Evolutionary conservation across 2,888 invertebrate genomes (phyloP).

Genomic region (Melinaea menophilus): DNA sequence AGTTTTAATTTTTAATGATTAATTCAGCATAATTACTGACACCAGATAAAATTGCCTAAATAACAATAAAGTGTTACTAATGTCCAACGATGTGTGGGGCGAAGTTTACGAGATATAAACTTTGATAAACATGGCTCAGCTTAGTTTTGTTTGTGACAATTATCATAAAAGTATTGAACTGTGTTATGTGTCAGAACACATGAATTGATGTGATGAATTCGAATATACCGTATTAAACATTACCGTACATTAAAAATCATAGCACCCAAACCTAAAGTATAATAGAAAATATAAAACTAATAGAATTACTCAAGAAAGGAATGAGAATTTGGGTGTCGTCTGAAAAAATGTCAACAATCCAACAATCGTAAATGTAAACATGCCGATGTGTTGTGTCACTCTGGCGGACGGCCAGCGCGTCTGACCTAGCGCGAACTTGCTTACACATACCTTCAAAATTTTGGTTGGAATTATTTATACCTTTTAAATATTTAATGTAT

Average conservation of each 20-base stretch:
- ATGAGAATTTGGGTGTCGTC: constrained; percentile 22
- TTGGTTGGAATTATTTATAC: constrained; percentile 26
- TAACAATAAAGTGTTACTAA: background rate
- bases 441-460: constrained; percentile 28
- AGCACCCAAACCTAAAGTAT: too few species aligned
- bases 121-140: background rate
- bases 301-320: background rate
- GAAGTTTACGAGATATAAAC: background rate
- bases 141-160: background rate
- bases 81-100: background rate
- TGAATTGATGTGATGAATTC: background rate
- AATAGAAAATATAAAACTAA: background rate
- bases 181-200: background rate
- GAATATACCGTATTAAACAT: too few species aligned
- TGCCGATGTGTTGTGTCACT: constrained; percentile 66
- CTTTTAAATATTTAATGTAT: background rate
- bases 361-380: constrained; percentile 67
- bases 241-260: too few species aligned
- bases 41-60: background rate
- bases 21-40: background rate
- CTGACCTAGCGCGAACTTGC: constrained; percentile 66
- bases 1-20: background rate
- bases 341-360: constrained; percentile 54
- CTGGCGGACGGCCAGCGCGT: constrained; percentile 58
- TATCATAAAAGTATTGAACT: constrained; percentile 3